phyloP scores from a whole-genome alignment of 1,140 invertebrate species.

The Dendrolimus kikuchii region DNA sequence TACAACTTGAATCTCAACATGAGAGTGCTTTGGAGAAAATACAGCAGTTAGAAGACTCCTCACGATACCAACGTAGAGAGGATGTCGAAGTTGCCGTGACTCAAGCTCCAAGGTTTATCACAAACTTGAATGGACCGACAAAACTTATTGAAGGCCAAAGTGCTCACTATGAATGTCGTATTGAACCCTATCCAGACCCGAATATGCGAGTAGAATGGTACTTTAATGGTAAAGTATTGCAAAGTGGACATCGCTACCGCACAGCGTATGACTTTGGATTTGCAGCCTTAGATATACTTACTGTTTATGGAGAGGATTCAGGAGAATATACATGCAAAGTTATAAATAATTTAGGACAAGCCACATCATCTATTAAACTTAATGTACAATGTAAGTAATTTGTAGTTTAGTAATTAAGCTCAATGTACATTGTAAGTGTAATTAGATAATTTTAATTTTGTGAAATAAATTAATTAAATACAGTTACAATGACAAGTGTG shows the following conservation, averaged over 20 bases:
- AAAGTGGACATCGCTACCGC: constrained; percentile 91
- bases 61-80: constrained; percentile 84
- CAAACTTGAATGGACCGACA: constrained; percentile 87
- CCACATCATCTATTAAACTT: constrained; percentile 84
- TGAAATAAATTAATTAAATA: too few species aligned
- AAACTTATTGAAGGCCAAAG: constrained; percentile 89
- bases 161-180: constrained; percentile 96
- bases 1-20: constrained; percentile 92
- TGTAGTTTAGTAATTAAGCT: background rate
- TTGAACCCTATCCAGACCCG: constrained; percentile 96
- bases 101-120: constrained; percentile 89
- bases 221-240: constrained; percentile 92
- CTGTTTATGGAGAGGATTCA: constrained; percentile 94
- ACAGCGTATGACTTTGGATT: constrained; percentile 97
- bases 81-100: constrained; percentile 87
- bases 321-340: constrained; percentile 94
- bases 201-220: constrained; percentile 96
- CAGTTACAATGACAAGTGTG: too few species aligned
- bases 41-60: constrained; percentile 87
- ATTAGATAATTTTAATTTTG: too few species aligned
- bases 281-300: constrained; percentile 92
- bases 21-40: constrained; percentile 91
- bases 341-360: constrained; percentile 89
- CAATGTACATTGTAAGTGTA: too few species aligned
- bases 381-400: constrained; percentile 84